These are phyloP conservation scores for Anagyrus pseudococci DNA, from an alignment of 2,888 invertebrate species.

Conservation along the genomic window DNA sequence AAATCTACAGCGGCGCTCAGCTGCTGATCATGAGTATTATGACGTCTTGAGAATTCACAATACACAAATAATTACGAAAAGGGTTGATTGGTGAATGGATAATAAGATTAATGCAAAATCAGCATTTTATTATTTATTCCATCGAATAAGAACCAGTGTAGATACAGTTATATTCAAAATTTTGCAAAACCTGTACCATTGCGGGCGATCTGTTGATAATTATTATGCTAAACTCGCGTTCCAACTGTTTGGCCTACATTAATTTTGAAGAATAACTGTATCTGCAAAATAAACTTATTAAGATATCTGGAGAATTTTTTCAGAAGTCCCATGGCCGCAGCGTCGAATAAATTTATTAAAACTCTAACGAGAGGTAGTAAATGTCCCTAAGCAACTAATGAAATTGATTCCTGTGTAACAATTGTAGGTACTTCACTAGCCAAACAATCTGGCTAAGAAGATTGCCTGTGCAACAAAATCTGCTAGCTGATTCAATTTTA, in stretches of 20 bases:
- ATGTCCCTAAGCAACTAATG: constrained; percentile 26
- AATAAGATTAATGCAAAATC: constrained; percentile 14
- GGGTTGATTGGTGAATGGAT: constrained; percentile 30
- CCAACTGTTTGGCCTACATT: too few relatives aligned
- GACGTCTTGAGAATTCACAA: constrained; percentile 9
- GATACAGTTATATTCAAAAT: constrained; percentile 19
- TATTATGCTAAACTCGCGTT: too few relatives aligned
- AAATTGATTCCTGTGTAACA: constrained; percentile 12
- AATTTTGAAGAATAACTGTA: constrained; percentile 16
- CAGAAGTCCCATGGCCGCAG: constrained; percentile 32
- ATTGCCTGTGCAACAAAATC: too few relatives aligned
- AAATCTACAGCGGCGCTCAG: constrained; percentile 7
- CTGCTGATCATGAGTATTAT: constrained; percentile 10
- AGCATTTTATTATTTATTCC: constrained; percentile 20
- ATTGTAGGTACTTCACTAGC: constrained; percentile 20
- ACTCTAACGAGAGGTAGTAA: constrained; percentile 35
- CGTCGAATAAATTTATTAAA: constrained; percentile 30
- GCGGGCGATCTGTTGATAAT: too few relatives aligned
- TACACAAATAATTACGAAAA: not conserved
- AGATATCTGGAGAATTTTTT: constrained; percentile 33
- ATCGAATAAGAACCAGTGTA: constrained; percentile 3
- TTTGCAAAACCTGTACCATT: too few relatives aligned
- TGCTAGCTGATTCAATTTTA: too few relatives aligned
- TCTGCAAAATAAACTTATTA: constrained; percentile 24
- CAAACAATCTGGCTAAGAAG: constrained; percentile 16